Conservation (phyloP, 2,888 invertebrate species). For the Deilephila porcellus region DNA sequence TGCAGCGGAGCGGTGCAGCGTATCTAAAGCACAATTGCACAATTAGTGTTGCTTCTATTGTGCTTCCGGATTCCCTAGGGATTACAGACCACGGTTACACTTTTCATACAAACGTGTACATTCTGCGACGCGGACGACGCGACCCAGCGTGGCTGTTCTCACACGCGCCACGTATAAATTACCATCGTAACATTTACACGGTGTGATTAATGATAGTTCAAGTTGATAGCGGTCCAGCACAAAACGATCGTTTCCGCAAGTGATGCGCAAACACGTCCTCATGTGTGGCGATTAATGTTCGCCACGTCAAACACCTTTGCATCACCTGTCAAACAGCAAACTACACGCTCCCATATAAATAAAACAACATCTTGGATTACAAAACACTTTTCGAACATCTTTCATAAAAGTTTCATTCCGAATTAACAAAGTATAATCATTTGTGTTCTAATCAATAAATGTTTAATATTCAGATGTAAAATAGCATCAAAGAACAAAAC, state of each 20-base stretch:
- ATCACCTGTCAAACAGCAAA: neutral
- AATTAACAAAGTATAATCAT: slow-evolving; percentile 2
- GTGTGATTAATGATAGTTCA: slow-evolving; percentile 46
- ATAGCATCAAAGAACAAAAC: neutral
- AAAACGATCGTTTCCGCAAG: slow-evolving; percentile 49
- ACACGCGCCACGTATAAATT: slow-evolving; percentile 44
- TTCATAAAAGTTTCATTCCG: neutral
- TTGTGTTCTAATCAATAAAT: neutral
- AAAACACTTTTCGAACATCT: too few species aligned
- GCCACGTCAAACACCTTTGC: slow-evolving; percentile 14
- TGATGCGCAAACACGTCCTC: slow-evolving; percentile 52
- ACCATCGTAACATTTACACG: slow-evolving; percentile 45
- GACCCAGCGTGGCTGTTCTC: slow-evolving; percentile 34
- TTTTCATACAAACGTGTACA: slow-evolving; percentile 43
- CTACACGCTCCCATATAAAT: too few species aligned
- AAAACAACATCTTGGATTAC: too few species aligned
- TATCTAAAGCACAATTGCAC: slow-evolving; percentile 75
- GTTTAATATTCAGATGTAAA: neutral
- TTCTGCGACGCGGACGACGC: slow-evolving; percentile 34
- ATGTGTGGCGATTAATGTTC: slow-evolving; percentile 43
- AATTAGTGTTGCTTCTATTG: slow-evolving; percentile 67
- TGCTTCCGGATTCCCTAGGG: slow-evolving; percentile 78
- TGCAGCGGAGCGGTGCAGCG: slow-evolving; percentile 51
- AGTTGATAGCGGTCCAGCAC: slow-evolving; percentile 44
- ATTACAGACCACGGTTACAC: slow-evolving; percentile 53